These are phyloP conservation scores for Rhyacichthys aspro DNA, from an alignment of 2,797 vertebrate species.

Conservation along the genomic window DNA sequence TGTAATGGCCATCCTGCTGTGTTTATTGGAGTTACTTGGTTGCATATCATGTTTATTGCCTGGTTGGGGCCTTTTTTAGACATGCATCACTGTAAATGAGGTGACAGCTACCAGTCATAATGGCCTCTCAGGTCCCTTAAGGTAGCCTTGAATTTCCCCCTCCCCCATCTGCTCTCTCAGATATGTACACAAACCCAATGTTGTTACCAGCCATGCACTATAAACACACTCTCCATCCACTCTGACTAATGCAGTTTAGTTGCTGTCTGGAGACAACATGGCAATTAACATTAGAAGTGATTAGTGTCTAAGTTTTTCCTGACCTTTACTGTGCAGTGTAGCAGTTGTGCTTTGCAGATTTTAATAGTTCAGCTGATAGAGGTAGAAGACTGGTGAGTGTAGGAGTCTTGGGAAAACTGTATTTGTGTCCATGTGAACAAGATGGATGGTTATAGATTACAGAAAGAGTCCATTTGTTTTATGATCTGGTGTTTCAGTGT, in stretches of 20 bases:
- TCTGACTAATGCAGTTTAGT: slow-evolving; percentile 53
- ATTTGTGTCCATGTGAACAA: slow-evolving; percentile 10
- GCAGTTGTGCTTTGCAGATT: slow-evolving; percentile 38
- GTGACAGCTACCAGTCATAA: slow-evolving; percentile 45
- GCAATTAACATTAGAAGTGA: slow-evolving; percentile 57
- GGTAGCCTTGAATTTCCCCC: slow-evolving; percentile 8
- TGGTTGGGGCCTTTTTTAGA: slow-evolving; percentile 33
- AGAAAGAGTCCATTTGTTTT: slow-evolving; percentile 9
- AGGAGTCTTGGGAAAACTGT: slow-evolving; percentile 14
- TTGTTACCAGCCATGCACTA: slow-evolving; percentile 12
- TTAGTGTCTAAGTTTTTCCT: slow-evolving; percentile 47
- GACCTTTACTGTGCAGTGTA: slow-evolving; percentile 61
- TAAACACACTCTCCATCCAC: slow-evolving; percentile 39
- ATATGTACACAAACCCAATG: slow-evolving; percentile 15
- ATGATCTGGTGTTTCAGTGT: slow-evolving; percentile 19
- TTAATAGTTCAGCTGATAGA: slow-evolving; percentile 38
- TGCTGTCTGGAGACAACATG: slow-evolving; percentile 34
- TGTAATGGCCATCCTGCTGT: slow-evolving; percentile 21
- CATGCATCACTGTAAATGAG: slow-evolving; percentile 52
- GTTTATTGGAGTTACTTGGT: slow-evolving; percentile 42
- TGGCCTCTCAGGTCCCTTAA: slow-evolving; percentile 21
- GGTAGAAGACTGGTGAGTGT: neutral
- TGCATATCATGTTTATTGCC: slow-evolving; percentile 46
- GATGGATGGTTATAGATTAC: slow-evolving; percentile 8
- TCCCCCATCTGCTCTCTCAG: neutral